Evolutionary conservation across 2,113 vertebrate species (phyloP), one percentile per base, ranked within the genome.

Genomic region (Caranx melampygus): DNA sequence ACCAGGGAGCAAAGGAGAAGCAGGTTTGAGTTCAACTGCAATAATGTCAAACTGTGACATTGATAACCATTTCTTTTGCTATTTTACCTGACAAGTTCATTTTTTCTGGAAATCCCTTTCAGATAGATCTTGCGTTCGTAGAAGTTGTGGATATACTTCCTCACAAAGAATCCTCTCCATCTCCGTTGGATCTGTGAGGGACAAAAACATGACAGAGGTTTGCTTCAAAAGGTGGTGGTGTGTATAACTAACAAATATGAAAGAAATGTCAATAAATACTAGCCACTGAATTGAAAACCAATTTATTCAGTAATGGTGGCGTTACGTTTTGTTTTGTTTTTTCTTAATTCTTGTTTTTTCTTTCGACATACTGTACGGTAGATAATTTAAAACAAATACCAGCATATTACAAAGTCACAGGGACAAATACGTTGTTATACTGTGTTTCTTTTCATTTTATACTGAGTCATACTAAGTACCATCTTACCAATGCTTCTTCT

Each of bases 81-180:
- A 51, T 33, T 92, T 95, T 94, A 99, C 98, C 97, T 97, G 88
- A 98, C 85, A 78, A 94, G 78, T 5, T 95, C 83, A 15, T 99
- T 97, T 83, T 95, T 96, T 75, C 94, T 75, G 63, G 89, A 86
- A 81, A 99, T 15, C 31, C 91, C 94, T 87, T 93, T 90, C 90
- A 99, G 84, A 65, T 97, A 99, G 9, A 85, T 91, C 93, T 97
- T 98, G 75, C 96, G 92, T 68, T 93, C 96, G 74, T 95, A 96
- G 91, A 96, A 99, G 94, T 96, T 96, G 90, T 97, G 96, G 78
- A 96, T 86, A 64, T 97, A 94, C 75, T 96, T 99, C 78, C 97
- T 95, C 72, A 95, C 87, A 63, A 89, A 96, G 91, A 95, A 97
- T 59, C 96, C 97, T 90, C 95, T 92, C 97, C 98, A 99, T 14